A percentile compares a stretch with the other conserved stretches of the same genome.
Evolutionary conservation across 2,113 vertebrate species (phyloP).

Genomic region (Riparia riparia): DNA sequence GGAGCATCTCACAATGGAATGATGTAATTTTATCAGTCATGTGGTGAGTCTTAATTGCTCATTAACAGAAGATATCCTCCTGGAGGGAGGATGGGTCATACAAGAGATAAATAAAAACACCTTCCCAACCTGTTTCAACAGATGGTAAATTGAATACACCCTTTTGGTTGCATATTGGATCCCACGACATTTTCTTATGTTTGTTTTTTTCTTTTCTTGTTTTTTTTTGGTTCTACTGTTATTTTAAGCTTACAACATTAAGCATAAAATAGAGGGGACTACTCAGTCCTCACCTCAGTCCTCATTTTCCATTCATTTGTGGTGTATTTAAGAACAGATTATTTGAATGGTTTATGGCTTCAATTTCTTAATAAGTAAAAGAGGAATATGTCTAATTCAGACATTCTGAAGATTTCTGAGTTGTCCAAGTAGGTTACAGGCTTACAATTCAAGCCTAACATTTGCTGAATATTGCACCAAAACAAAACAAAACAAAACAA

Average conservation of each 20-base stretch:
- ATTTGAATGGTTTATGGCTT: neutral
- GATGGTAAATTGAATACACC: too few relatives aligned
- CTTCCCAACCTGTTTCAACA: too few relatives aligned
- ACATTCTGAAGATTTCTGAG: neutral
- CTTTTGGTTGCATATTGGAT: too few relatives aligned
- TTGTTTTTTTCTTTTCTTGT: neutral
- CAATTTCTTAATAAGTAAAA: neutral
- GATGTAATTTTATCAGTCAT: too few relatives aligned
- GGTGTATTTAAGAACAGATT: neutral
- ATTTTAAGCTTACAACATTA: neutral
- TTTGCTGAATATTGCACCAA: neutral
- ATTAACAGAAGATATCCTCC: too few relatives aligned
- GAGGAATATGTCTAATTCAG: neutral
- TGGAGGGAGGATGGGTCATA: too few relatives aligned
- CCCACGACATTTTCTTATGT: neutral
- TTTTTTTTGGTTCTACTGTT: neutral
- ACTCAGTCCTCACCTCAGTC: neutral
- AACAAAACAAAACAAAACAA: neutral
- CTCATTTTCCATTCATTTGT: neutral
- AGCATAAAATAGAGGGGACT: neutral
- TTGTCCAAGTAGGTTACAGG: neutral
- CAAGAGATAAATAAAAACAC: too few relatives aligned
- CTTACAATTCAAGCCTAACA: neutral
- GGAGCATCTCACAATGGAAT: too few relatives aligned
- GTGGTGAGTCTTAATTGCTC: too few relatives aligned